These are phyloP conservation scores for Trididemnum clinides DNA, from an alignment of 23 tunicate genomes.

Conservation along the genomic window DNA sequence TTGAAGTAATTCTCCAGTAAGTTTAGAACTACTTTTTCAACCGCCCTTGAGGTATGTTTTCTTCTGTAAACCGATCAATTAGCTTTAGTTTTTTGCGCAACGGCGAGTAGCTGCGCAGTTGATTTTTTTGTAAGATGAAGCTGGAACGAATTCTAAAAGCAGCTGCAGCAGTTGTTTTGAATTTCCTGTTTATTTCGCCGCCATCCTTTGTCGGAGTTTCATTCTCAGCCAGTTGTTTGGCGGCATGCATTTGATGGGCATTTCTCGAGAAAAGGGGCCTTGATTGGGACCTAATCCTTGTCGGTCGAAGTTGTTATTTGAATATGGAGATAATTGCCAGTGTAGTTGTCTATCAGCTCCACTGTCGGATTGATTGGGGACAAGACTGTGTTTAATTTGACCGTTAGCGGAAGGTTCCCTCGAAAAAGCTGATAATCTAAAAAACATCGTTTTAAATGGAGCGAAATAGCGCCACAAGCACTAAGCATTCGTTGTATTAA, in stretches of 20 bases:
- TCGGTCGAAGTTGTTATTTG: conserved; percentile 82
- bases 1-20: too few species aligned
- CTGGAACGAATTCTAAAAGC: not conserved
- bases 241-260: conserved; percentile 90
- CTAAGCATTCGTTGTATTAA: too few species aligned
- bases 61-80: too few species aligned
- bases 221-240: conserved; percentile 87
- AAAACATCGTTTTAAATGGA: not conserved
- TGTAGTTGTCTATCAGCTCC: conserved; percentile 51
- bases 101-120: too few species aligned
- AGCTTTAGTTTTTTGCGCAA: too few species aligned
- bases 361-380: not conserved
- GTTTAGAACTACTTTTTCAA: too few species aligned
- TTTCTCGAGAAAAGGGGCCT: conserved; percentile 87
- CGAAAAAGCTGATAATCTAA: not conserved
- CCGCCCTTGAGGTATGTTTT: too few species aligned
- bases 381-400: conserved; percentile 7
- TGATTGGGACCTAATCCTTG: conserved; percentile 94
- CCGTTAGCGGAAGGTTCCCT: conserved; percentile 14
- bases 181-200: not conserved
- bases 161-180: not conserved
- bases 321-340: conserved; percentile 90
- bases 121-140: too few species aligned
- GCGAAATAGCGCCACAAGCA: too few species aligned
- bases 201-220: conserved; percentile 74